These are phyloP conservation scores for Hesperophylax magnus DNA, from an alignment of 1,140 invertebrate species.

Conservation along the genomic window DNA sequence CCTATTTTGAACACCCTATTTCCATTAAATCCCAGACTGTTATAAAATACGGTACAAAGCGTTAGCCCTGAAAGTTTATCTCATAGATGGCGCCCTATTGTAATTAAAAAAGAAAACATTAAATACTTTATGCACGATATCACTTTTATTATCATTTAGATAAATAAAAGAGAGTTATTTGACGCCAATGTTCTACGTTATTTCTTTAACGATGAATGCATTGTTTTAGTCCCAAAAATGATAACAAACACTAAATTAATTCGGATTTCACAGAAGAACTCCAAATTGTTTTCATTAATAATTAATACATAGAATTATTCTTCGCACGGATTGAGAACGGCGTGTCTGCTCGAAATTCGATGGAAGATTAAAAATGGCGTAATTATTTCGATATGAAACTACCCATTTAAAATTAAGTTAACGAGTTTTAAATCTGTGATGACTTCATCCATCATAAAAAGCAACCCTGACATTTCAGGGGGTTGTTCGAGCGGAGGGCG, in stretches of 20 bases:
- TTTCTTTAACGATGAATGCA: too few species aligned
- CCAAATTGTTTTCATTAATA: too few species aligned
- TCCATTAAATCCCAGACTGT: neutral
- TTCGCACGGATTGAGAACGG: too few species aligned
- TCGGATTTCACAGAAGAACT: too few species aligned
- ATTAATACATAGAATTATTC: too few species aligned
- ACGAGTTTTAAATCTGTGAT: neutral
- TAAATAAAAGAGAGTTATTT: neutral
- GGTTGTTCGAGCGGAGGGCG: neutral
- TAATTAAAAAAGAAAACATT: constrained; percentile 17
- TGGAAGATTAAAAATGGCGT: too few species aligned
- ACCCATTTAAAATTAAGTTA: too few species aligned
- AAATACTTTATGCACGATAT: neutral
- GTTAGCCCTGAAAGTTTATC: neutral
- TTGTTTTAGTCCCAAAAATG: too few species aligned
- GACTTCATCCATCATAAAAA: constrained; percentile 8
- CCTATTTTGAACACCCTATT: constrained; percentile 25
- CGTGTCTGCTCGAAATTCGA: too few species aligned
- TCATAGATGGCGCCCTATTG: neutral
- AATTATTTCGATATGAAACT: too few species aligned
- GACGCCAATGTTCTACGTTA: too few species aligned
- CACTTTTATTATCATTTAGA: constrained; percentile 1
- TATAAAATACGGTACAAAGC: constrained; percentile 10
- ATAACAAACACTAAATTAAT: too few species aligned
- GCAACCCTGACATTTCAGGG: constrained; percentile 1